phyloP scores from a whole-genome alignment of 2,797 vertebrate genomes.

The Pipistrellus pipistrellus region DNA sequence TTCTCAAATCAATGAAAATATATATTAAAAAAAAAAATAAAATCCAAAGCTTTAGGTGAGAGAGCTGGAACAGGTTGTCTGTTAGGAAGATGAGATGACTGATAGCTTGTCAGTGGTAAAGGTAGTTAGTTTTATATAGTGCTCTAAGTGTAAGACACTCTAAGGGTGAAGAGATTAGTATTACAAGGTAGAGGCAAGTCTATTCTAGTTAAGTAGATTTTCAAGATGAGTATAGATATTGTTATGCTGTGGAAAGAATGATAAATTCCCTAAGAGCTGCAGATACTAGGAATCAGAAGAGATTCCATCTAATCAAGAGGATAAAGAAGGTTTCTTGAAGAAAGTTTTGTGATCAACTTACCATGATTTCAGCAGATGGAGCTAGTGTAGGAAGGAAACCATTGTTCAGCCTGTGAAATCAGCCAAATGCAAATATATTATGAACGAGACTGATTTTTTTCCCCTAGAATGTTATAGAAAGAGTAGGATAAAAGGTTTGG shows the following conservation, averaged over 20 bases:
- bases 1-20: not conserved
- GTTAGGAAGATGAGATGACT: not conserved
- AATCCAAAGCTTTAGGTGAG: not conserved
- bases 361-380: not conserved
- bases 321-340: not conserved
- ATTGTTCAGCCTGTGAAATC: not conserved
- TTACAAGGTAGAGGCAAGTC: too few species aligned
- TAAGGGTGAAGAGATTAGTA: not conserved
- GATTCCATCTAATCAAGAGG: not conserved
- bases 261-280: not conserved
- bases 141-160: not conserved
- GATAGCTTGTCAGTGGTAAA: not conserved
- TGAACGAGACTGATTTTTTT: not conserved
- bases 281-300: not conserved
- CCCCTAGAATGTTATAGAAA: not conserved
- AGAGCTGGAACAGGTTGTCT: not conserved
- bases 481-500: not conserved
- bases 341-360: not conserved
- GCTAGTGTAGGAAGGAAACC: not conserved
- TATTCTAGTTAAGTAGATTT: not conserved
- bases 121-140: not conserved
- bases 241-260: not conserved
- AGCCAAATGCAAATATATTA: not conserved
- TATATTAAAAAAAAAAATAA: not conserved
- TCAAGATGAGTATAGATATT: not conserved